These are phyloP conservation scores for Dasypus novemcinctus DNA, from an alignment of 2,113 vertebrate species.

Conservation along the genomic window DNA sequence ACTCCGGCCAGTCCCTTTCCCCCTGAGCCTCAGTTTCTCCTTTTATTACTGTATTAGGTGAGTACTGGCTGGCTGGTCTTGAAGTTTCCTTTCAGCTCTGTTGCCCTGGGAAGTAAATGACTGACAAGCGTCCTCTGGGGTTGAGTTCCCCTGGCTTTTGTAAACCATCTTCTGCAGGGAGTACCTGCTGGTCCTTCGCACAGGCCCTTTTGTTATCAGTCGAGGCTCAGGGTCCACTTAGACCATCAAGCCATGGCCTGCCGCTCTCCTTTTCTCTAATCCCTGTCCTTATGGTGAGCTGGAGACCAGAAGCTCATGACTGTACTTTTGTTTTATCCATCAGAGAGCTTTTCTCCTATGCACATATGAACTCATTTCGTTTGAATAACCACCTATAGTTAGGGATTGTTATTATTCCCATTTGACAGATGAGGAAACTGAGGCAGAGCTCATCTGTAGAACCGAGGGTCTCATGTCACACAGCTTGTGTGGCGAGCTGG, in stretches of 20 bases:
- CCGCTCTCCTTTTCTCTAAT: neutral
- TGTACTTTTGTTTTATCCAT: neutral
- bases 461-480: too few species aligned
- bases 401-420: neutral
- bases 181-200: neutral
- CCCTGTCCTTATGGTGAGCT: neutral
- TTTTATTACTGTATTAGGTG: neutral
- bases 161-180: neutral
- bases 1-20: neutral
- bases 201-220: neutral
- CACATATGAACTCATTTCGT: neutral
- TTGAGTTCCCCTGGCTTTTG: neutral
- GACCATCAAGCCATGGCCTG: neutral
- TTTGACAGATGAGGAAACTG: neutral
- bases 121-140: neutral
- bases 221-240: neutral
- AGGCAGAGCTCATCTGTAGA: neutral
- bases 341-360: neutral
- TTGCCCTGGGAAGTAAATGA: neutral
- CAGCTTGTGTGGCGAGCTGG: too few species aligned
- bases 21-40: neutral
- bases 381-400: neutral
- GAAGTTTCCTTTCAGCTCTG: neutral
- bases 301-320: neutral
- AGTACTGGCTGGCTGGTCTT: neutral